Conservation (phyloP, 1,140 invertebrate genomes). For the Drosophila bipectinata region DNA sequence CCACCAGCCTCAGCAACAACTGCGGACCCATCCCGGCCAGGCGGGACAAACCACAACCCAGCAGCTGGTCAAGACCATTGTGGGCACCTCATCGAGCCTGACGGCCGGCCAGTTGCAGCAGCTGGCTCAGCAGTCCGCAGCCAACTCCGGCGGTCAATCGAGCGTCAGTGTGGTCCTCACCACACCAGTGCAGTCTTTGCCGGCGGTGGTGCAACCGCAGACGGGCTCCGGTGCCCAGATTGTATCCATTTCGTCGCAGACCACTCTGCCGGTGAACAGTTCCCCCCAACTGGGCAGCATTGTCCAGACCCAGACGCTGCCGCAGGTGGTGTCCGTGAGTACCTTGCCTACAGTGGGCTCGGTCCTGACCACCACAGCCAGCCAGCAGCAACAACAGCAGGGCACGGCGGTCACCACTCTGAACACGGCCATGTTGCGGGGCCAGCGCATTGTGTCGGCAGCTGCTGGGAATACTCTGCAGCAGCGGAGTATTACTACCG, state of each 20-base stretch:
- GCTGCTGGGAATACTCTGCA: conserved; percentile 75
- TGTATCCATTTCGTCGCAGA: conserved; percentile 79
- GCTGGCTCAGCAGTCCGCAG: conserved; percentile 62
- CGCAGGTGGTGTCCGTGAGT: conserved; percentile 81
- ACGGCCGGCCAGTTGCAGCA: conserved; percentile 77
- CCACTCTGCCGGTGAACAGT: conserved; percentile 68
- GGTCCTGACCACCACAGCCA: conserved; percentile 76
- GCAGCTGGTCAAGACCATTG: conserved; percentile 80
- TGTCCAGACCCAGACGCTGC: conserved; percentile 77
- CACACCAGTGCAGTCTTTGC: conserved; percentile 72
- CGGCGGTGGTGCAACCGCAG: conserved; percentile 68
- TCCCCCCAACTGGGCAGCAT: conserved; percentile 75
- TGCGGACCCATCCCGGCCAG: conserved; percentile 46
- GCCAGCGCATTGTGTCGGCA: conserved; percentile 84
- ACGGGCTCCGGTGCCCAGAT: conserved; percentile 72
- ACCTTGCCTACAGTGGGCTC: conserved; percentile 71
- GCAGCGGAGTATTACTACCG: conserved; percentile 58
- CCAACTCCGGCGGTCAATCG: conserved; percentile 47
- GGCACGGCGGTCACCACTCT: conserved; percentile 83
- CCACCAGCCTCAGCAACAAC: conserved; percentile 62
- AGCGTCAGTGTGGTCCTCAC: conserved; percentile 81
- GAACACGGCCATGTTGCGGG: conserved; percentile 81
- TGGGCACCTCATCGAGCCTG: conserved; percentile 59
- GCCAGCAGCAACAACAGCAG: conserved; percentile 68
- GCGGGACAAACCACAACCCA: conserved; percentile 46